Evolutionary conservation across 2,888 invertebrate species (phyloP), one percentile per base, ranked within the genome.

Genomic region (Orchesellides sinensis): DNA sequence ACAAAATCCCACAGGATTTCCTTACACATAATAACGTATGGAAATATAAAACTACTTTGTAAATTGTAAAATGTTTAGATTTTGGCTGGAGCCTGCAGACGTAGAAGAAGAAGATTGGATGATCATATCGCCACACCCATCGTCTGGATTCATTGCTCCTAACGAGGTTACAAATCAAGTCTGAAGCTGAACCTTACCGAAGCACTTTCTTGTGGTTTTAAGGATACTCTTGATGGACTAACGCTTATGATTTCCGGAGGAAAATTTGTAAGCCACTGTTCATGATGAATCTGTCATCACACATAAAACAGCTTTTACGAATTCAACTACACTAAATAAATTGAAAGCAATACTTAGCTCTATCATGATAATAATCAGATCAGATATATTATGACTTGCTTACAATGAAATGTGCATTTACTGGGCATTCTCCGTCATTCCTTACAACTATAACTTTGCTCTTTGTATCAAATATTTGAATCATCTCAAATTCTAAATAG

Each of bases 211-310:
- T 79, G 74, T 1, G 85, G 74, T 32, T 66, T 54, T n/a, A 86
- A n/a, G 0, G 49, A 45, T 12, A 86, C 40, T 47, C 65, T 49
- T 0, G 75, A 49, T 1, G 86, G 84, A 65, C 49, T 70, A 1
- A 86, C 63, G 2, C 65, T 79, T 0, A 84, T 65, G 10, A 83
- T 21, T 21, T 80, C 74, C 5, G 69, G 70, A 0, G 81, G 69
- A 40, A 84, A 85, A 45, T 79, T 69, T 29, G 83, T 61, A 0
- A 86, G 69, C 87, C 87, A 87, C 47, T 86, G 82, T 27, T 86
- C 85, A 49, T 87, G 86, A 23, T 70, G 68, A 1, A 83, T 45
- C 85, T 87, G 25, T 14, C n/a, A n/a, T n/a, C n/a, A n/a, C n/a
- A n/a, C n/a, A n/a, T n/a, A n/a, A n/a, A n/a, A n/a, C n/a, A n/a